A percentile compares a stretch with the other conserved stretches of the same genome.
Conservation (phyloP, 2,888 invertebrate genomes). For the Caenorhabditis sp. region DNA sequence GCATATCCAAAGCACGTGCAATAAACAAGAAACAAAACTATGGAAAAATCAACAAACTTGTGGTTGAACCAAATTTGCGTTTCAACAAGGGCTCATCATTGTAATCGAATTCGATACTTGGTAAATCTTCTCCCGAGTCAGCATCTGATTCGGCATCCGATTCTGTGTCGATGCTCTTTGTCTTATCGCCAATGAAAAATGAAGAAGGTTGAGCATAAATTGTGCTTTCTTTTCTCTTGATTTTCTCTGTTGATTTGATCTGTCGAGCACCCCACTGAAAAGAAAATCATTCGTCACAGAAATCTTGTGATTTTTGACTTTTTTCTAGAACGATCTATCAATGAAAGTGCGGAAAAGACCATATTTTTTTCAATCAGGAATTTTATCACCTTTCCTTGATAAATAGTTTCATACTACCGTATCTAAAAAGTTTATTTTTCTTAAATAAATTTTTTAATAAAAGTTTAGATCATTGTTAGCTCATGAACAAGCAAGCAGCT, state of each 20-base stretch:
- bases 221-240: slow-evolving; percentile 46
- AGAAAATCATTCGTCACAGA: background rate
- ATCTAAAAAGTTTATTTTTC: too few relatives aligned
- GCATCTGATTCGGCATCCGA: slow-evolving; percentile 23
- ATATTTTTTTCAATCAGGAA: too few relatives aligned
- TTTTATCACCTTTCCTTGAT: too few relatives aligned
- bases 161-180: slow-evolving; percentile 12
- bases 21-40: background rate
- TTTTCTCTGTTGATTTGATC: slow-evolving; percentile 58
- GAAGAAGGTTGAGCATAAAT: slow-evolving; percentile 3
- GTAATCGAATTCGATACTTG: slow-evolving; percentile 25
- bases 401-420: too few relatives aligned
- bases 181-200: slow-evolving; percentile 12
- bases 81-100: slow-evolving; percentile 29
- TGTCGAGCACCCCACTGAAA: slow-evolving; percentile 68
- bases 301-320: too few relatives aligned
- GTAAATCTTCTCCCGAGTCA: slow-evolving; percentile 32
- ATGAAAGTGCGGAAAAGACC: too few relatives aligned
- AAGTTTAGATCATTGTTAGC: too few relatives aligned
- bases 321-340: too few relatives aligned
- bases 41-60: slow-evolving; percentile 17
- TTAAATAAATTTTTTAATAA: too few relatives aligned
- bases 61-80: slow-evolving; percentile 34
- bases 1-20: background rate
- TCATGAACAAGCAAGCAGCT: too few relatives aligned